Conservation (phyloP, 2,797 vertebrate species). For the Bradypodion pumilum region DNA sequence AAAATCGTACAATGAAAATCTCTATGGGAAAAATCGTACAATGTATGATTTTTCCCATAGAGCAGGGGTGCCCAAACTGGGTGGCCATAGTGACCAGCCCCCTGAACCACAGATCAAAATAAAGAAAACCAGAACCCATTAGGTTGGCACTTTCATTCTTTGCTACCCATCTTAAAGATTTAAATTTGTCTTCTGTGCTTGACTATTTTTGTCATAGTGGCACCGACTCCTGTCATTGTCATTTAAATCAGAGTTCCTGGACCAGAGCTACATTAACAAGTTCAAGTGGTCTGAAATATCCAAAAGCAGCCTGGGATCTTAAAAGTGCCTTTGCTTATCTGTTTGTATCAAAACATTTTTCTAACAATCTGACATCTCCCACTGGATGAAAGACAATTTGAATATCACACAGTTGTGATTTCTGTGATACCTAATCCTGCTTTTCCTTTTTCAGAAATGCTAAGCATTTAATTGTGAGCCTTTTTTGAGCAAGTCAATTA, state of each 20-base stretch:
- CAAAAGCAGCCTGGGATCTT: background rate
- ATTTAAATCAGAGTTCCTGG: conserved; percentile 3
- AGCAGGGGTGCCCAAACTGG: no score
- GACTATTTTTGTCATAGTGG: conserved; percentile 20
- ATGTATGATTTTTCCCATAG: no score
- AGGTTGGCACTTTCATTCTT: conserved; percentile 27
- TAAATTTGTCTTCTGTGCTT: conserved; percentile 13
- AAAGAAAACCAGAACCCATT: conserved; percentile 33
- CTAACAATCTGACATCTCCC: background rate
- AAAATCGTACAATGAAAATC: no score
- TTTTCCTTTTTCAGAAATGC: conserved; percentile 20
- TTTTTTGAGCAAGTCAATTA: background rate
- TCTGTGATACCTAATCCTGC: background rate
- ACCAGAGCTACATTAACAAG: background rate
- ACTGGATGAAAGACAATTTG: background rate
- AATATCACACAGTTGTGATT: background rate
- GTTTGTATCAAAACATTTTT: background rate
- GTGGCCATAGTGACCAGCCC: no score
- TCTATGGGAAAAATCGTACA: no score
- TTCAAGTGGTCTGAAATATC: background rate
- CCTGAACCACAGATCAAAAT: conserved; percentile 36
- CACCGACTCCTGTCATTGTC: conserved; percentile 5
- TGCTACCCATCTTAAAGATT: conserved; percentile 33
- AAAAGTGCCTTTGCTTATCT: background rate
- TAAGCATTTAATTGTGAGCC: background rate